Base-by-base conservation (phyloP, 2,888 invertebrate genomes). In the Acronicta psi region DNA sequence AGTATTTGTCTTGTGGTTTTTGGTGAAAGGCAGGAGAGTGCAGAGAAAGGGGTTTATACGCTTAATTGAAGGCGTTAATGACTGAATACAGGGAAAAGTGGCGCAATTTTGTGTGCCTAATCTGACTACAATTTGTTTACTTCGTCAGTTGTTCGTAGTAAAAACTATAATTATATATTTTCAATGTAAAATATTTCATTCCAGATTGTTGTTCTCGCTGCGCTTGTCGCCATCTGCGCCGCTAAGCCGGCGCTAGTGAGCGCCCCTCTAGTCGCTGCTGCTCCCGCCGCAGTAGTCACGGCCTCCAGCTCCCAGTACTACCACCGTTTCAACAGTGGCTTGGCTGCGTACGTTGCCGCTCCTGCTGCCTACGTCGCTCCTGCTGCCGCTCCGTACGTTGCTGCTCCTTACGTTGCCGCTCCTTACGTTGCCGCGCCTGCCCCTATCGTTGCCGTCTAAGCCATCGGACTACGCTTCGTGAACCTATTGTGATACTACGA, bases 221-320 rank as follows among this genome's bases (percentile, higher is more conserved):
- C 91, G 66, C 80, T 93, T 43, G 81, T 91, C 72, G 90, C 91
- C 62, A 69, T 92, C 55, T 82, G 86, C 3, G 82, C 83, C 11
- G 93, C 92, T 46, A 92, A 93, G 71, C 92, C 92, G 0, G 73
- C 82, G 2, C 65, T 91, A 8, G 75, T 90, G 11, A 87, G 87
- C 61, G 87, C 88, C 4, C 89, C 89, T 0, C 50, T 89, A 9
- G 79, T 91, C 1, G 94, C 90, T 2, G 90, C 87, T 2, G 86
- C 90, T 0, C 92, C 93, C 1, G 91, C 92, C 1, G 93, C 95
- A 0, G 88, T 95, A 11, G 95, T 95, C 57, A 96, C 96, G 0
- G 95, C 96, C 4, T 94, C 95, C 77, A 96, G 96, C 87, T 96
- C 96, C 18, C 96, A 96, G 83, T 96, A 96, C 75, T 93, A 96